Evolutionary conservation across 2,888 invertebrate genomes (phyloP).

Genomic region (Sesamia inferens): DNA sequence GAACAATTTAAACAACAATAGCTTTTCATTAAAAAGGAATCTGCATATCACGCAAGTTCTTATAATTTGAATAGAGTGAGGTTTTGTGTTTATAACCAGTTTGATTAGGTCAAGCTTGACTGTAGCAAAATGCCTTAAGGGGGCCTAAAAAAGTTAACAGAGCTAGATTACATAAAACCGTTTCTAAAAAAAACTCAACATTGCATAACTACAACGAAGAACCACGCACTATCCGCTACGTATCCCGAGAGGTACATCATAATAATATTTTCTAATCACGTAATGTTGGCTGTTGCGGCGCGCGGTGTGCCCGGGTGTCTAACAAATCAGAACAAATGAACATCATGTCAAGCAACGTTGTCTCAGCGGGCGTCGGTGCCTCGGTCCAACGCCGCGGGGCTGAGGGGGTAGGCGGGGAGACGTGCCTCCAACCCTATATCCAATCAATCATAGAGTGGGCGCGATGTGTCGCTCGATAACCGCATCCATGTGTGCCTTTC

Average conservation of each 20-base stretch:
- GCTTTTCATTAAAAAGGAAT: slow-evolving; percentile 7
- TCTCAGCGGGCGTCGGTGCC: slow-evolving; percentile 75
- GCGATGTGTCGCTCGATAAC: slow-evolving; percentile 70
- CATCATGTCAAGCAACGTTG: slow-evolving; percentile 79
- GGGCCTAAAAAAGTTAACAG: neutral
- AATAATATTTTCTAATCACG: slow-evolving; percentile 77
- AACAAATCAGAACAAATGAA: slow-evolving; percentile 85
- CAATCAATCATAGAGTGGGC: slow-evolving; percentile 80
- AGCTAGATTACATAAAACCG: neutral
- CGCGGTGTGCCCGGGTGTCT: slow-evolving; percentile 71
- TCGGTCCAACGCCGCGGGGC: slow-evolving; percentile 57
- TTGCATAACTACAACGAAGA: slow-evolving; percentile 4
- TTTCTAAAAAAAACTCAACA: neutral
- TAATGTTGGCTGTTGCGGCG: slow-evolving; percentile 71
- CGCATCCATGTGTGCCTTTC: slow-evolving; percentile 63
- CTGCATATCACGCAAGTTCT: slow-evolving; percentile 31
- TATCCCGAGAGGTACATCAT: slow-evolving; percentile 59
- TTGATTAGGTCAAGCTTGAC: slow-evolving; percentile 12
- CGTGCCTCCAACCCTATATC: slow-evolving; percentile 64
- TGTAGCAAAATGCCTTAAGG: neutral
- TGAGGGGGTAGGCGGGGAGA: slow-evolving; percentile 30
- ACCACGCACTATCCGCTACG: slow-evolving; percentile 33
- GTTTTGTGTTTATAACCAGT: slow-evolving; percentile 30
- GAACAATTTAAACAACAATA: no score
- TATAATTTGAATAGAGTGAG: slow-evolving; percentile 33